Evolutionary conservation across 1,140 invertebrate genomes (phyloP).

Genomic region (Listronotus bonariensis): DNA sequence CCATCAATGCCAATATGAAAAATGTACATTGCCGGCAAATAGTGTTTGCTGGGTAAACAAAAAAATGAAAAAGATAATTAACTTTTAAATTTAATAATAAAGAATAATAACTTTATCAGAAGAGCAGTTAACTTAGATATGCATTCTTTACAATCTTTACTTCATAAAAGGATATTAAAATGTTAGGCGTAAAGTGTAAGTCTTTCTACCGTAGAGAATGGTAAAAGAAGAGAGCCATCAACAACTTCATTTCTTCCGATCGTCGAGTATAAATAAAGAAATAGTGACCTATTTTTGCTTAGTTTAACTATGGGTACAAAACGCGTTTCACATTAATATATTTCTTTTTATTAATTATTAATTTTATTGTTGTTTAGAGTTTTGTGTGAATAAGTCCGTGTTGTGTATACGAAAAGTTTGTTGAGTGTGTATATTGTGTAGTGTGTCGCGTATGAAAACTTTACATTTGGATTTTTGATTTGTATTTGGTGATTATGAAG

Average conservation of each 20-base stretch:
- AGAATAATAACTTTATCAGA: too few relatives aligned
- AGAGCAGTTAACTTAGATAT: too few relatives aligned
- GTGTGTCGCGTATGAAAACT: background rate
- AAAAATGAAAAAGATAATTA: too few relatives aligned
- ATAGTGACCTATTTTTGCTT: conserved; percentile 12
- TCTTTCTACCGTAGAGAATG: conserved; percentile 6
- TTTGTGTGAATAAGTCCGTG: conserved; percentile 1
- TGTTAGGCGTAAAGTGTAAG: conserved; percentile 3
- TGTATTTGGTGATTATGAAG: conserved; percentile 1
- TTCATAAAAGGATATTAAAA: conserved; percentile 8
- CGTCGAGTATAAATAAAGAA: conserved; percentile 11
- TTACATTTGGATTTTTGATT: background rate
- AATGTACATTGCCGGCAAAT: too few relatives aligned
- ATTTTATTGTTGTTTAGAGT: background rate
- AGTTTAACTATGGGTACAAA: conserved; percentile 6
- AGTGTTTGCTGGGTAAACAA: too few relatives aligned
- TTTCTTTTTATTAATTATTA: background rate
- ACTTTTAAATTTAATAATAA: too few relatives aligned
- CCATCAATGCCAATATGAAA: too few relatives aligned
- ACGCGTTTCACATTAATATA: background rate
- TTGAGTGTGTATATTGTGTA: too few relatives aligned
- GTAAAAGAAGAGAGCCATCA: conserved; percentile 7
- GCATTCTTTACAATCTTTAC: background rate
- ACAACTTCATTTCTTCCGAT: conserved; percentile 10
- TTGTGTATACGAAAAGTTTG: background rate